Percentiles rank a stretch among this genome's conserved stretches.
Evolutionary conservation across 2,113 vertebrate species (phyloP).

Genomic region (Erinaceus europaeus): DNA sequence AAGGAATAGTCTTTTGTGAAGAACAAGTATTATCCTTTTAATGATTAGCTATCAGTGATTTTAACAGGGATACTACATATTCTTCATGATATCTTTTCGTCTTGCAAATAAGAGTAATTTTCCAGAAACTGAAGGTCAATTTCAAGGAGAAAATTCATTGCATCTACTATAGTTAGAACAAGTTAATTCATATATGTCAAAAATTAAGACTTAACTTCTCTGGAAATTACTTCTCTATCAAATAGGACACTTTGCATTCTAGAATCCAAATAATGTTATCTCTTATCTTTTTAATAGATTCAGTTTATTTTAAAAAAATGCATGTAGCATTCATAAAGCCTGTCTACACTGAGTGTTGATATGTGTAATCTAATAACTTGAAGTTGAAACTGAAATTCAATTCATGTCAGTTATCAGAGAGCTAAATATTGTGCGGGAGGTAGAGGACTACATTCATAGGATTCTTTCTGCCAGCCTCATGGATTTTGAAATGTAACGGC

Average conservation of each 20-base stretch:
- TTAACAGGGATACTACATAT: neutral
- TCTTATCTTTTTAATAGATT: too few relatives aligned
- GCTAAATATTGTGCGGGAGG: neutral
- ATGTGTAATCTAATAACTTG: constrained; percentile 42
- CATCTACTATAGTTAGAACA: neutral
- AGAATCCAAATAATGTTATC: too few relatives aligned
- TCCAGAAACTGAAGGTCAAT: neutral
- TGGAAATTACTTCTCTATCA: neutral
- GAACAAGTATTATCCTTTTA: neutral
- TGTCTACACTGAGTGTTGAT: constrained; percentile 32
- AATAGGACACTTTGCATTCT: neutral
- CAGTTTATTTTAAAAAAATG: too few relatives aligned
- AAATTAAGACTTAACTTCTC: neutral
- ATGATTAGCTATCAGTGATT: neutral
- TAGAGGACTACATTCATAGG: neutral
- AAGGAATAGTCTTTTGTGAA: neutral
- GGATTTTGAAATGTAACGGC: neutral
- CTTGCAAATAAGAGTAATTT: neutral
- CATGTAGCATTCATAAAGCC: neutral
- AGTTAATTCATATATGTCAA: neutral
- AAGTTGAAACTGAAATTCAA: neutral
- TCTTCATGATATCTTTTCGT: neutral
- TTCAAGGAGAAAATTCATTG: neutral
- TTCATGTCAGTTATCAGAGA: constrained; percentile 26
- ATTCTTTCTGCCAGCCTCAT: neutral